Percentiles rank a stretch among this genome's conserved stretches.
Evolutionary conservation across 2,113 vertebrate genomes (phyloP).

Genomic region (Alligator sinensis): DNA sequence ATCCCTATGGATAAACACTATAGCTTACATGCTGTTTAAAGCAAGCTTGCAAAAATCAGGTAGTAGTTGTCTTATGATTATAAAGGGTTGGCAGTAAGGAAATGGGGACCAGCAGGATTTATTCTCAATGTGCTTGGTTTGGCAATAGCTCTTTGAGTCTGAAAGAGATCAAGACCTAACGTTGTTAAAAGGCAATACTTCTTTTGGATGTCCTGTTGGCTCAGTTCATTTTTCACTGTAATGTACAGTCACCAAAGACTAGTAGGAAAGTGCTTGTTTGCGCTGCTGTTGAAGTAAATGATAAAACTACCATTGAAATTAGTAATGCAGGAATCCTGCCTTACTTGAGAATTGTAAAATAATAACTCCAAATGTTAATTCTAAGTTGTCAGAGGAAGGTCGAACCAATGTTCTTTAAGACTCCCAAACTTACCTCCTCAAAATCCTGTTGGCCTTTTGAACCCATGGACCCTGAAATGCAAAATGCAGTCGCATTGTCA

Average conservation of each 20-base stretch:
- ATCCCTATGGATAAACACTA: background rate
- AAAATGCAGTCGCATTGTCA: accelerated
- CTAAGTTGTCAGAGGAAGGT: background rate
- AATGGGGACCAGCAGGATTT: background rate
- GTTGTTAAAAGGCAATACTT: background rate
- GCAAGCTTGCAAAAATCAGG: background rate
- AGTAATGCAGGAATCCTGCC: background rate
- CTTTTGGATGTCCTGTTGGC: background rate
- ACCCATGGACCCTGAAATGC: background rate
- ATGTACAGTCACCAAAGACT: background rate
- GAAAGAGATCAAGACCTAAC: background rate
- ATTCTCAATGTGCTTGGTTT: background rate
- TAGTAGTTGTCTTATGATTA: background rate
- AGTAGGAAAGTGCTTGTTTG: background rate
- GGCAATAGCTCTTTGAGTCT: background rate
- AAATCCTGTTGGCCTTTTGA: background rate
- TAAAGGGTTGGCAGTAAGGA: background rate
- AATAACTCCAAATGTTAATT: background rate
- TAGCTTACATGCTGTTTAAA: background rate
- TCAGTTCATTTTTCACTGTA: background rate
- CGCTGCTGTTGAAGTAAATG: background rate
- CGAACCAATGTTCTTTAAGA: background rate
- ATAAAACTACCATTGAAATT: background rate
- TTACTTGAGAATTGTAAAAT: background rate
- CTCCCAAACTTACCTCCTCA: background rate